These are phyloP conservation scores for Dendropsophus ebraccatus DNA, from an alignment of 2,113 vertebrate genomes.

Conservation along the genomic window DNA sequence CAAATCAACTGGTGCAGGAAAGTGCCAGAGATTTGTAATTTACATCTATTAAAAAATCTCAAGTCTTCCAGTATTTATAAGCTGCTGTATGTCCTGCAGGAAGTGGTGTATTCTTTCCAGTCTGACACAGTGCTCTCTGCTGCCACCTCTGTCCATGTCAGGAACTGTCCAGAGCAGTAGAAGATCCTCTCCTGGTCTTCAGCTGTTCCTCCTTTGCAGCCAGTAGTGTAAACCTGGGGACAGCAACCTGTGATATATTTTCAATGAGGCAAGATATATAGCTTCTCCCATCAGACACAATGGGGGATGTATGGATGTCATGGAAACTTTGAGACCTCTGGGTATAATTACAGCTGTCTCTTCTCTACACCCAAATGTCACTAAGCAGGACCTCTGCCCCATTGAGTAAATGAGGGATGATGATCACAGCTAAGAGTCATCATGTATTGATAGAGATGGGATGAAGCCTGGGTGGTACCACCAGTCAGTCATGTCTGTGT, in stretches of 20 bases:
- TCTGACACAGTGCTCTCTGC: no score
- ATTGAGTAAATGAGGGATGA: background rate
- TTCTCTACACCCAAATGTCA: background rate
- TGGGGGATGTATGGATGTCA: background rate
- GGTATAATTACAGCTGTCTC: background rate
- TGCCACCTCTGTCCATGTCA: no score
- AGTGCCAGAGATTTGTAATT: no score
- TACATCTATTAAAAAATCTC: no score
- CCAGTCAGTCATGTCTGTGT: background rate
- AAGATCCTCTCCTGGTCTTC: no score
- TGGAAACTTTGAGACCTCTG: background rate
- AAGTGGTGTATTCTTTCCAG: no score
- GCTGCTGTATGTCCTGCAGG: no score
- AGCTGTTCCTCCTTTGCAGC: background rate
- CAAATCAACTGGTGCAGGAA: no score
- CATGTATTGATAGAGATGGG: background rate
- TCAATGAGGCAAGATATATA: background rate
- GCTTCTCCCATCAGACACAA: background rate
- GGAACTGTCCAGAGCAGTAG: no score
- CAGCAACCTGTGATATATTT: background rate
- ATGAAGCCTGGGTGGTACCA: background rate
- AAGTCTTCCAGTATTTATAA: no score
- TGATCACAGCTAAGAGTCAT: background rate
- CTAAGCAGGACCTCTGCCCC: background rate
- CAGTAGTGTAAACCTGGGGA: background rate